Evolutionary conservation across 92 coral and sea anemone genomes (phyloP).

Genomic region (Palythoa grandis): DNA sequence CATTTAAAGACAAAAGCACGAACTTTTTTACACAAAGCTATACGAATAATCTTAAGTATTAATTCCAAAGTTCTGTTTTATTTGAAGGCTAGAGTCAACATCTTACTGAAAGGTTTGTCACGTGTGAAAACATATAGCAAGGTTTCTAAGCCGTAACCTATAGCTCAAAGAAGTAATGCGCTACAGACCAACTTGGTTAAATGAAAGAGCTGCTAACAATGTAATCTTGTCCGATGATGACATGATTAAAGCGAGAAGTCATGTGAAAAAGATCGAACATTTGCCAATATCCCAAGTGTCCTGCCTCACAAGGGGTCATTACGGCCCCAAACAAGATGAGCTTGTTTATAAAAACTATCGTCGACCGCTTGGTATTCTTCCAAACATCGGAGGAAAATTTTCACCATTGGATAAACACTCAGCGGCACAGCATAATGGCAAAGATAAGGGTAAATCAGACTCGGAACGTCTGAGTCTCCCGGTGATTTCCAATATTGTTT

Average conservation of each 20-base stretch:
- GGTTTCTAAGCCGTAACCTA: not conserved
- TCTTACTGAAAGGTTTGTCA: no score
- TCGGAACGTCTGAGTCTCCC: conserved; percentile 4
- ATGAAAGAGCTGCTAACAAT: conserved; percentile 36
- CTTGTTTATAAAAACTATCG: conserved; percentile 7
- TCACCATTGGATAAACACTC: conserved; percentile 8
- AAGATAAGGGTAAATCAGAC: not conserved
- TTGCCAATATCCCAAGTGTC: conserved; percentile 29
- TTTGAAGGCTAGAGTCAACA: not conserved
- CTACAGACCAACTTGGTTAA: conserved; percentile 34
- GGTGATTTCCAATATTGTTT: conserved; percentile 20
- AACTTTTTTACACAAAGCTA: no score
- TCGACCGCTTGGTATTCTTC: conserved; percentile 36
- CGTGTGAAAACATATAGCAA: no score
- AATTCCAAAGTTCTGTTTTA: not conserved
- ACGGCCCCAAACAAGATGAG: not conserved
- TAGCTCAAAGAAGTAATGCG: not conserved
- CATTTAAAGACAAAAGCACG: no score
- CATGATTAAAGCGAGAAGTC: conserved; percentile 3
- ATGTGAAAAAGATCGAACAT: not conserved
- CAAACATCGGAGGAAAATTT: conserved; percentile 15
- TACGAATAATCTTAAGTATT: no score
- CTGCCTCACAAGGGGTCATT: not conserved
- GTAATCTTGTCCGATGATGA: conserved; percentile 20
- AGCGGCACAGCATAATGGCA: not conserved